Base-by-base conservation (phyloP, 2,888 invertebrate species). In the Agrochola lota region DNA sequence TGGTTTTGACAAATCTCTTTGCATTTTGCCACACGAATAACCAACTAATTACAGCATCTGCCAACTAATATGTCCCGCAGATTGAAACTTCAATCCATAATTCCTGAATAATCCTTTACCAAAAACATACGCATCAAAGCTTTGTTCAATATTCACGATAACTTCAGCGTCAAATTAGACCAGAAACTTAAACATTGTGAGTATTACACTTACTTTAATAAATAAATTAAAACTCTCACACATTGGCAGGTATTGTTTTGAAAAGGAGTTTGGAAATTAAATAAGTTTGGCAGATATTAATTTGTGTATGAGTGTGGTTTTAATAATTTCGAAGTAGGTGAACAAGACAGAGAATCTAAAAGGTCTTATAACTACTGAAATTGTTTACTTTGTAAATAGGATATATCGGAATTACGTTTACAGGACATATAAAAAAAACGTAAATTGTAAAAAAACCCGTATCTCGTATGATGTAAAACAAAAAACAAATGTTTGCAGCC, bases 251-350 rank as follows among this genome's bases (percentile, higher is more conserved):
- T 82, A 78, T 84, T 86, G 76, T 85, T 70, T 46, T 62, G 75
- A 35, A 80, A 69, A 75, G 69, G 52, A 75, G 23, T 15, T 81
- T 15, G 30, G 23, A 82, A 86, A 87, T 86, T 87, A 83, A 84
- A 85, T 72, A 85, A 88, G 81, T 87, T 87, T 74, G 52, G 0
- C 55, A 66, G 60, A 30, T 75, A 84, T 77, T 84, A 80, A 84
- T 74, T 74, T 35, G 23, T 23, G 11, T n/a, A 72, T 43, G 52
- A 52, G 6, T 74, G 69, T 70, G 83, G 83, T 83, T 78, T 60
- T 4, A 52, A 70, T 40, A 49, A 71, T 40, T 74, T 74, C 12
- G 52, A 26, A 63, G 40, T 17, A 17, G 7, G 17, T n/a, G 49
- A 8, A 12, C 23, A 9, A 5, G 2, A 35, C 8, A 0, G 5